Evolutionary conservation across 2,113 vertebrate species (phyloP).

Genomic region (Sphaerodactylus townsendi): DNA sequence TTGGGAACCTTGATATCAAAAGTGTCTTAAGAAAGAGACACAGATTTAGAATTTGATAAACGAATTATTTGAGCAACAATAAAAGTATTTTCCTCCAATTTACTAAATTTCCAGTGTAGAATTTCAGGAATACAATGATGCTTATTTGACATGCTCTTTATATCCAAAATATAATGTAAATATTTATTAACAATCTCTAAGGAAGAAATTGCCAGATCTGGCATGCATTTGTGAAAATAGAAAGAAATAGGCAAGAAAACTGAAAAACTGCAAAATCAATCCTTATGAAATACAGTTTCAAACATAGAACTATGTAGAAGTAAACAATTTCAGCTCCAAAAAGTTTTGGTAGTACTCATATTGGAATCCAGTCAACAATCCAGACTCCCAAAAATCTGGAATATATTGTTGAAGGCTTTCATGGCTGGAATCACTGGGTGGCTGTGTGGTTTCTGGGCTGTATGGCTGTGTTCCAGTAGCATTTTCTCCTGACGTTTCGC

Average conservation of each 20-base stretch:
- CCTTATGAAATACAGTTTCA: neutral
- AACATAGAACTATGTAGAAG: neutral
- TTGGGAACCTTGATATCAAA: neutral
- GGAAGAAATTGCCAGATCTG: neutral
- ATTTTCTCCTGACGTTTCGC: too few relatives aligned
- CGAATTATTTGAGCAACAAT: constrained; percentile 18
- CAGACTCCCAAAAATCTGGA: neutral
- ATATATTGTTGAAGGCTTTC: too few relatives aligned
- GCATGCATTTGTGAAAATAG: neutral
- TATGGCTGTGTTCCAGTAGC: too few relatives aligned
- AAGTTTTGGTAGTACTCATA: neutral
- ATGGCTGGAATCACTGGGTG: too few relatives aligned
- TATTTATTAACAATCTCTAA: neutral
- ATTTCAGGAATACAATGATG: neutral
- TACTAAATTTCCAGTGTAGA: constrained; percentile 52
- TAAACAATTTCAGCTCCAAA: neutral
- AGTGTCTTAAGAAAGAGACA: neutral
- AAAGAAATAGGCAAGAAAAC: neutral
- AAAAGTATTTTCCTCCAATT: constrained; percentile 4
- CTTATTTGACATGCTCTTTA: neutral
- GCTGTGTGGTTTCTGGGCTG: too few relatives aligned
- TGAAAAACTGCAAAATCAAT: neutral
- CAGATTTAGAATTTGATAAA: neutral
- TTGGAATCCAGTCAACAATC: neutral
- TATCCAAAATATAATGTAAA: neutral